Evolutionary conservation across 2,888 invertebrate genomes (phyloP).

Genomic region (Adelphocoris suturalis): DNA sequence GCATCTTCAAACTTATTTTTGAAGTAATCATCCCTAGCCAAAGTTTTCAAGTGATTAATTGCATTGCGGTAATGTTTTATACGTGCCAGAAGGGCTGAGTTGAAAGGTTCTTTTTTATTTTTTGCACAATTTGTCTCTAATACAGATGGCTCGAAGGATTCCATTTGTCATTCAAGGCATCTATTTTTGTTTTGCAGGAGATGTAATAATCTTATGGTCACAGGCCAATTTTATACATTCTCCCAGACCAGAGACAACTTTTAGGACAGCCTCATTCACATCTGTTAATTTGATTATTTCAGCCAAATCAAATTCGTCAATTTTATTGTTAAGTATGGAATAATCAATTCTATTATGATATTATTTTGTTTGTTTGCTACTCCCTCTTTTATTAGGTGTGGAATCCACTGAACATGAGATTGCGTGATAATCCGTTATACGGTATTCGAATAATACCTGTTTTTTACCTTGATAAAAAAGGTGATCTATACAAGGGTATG

Average conservation of each 20-base stretch:
- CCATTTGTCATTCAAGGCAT: conserved; percentile 26
- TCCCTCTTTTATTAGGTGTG: too few relatives aligned
- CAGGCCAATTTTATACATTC: not conserved
- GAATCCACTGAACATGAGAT: not conserved
- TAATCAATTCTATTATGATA: not conserved
- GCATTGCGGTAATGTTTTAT: too few relatives aligned
- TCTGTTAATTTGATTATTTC: conserved; percentile 12
- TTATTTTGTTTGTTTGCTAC: not conserved
- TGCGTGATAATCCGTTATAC: conserved; percentile 8
- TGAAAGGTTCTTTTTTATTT: conserved; percentile 29
- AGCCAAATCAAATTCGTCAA: not conserved
- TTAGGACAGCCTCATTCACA: conserved; percentile 14
- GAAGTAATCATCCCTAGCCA: conserved; percentile 17
- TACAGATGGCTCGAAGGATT: too few relatives aligned
- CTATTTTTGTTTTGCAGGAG: not conserved
- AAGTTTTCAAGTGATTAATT: too few relatives aligned
- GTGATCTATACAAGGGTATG: not conserved
- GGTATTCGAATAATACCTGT: not conserved
- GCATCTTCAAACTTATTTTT: not conserved
- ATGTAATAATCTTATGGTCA: not conserved
- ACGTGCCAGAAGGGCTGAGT: too few relatives aligned
- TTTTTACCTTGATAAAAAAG: not conserved
- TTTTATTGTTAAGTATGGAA: conserved; percentile 6
- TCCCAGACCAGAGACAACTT: not conserved
- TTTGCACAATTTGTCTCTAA: conserved; percentile 18